Conservation (phyloP, 2,797 vertebrate species). For the Hirundo rustica region DNA sequence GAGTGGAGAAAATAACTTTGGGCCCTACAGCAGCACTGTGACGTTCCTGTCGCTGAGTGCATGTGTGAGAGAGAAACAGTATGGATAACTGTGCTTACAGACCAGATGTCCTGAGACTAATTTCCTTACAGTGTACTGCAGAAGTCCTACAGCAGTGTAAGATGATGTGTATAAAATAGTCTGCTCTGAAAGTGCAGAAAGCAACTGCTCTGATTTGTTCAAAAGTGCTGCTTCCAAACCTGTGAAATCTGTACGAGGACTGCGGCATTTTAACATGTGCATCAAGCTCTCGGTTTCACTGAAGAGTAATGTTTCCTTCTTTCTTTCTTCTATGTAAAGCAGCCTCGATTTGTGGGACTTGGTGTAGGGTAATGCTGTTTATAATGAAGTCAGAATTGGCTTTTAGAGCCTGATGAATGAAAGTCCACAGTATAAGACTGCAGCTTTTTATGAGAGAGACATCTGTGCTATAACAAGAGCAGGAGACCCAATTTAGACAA, state of each 20-base stretch:
- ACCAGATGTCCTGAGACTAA: neutral
- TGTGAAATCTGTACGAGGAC: neutral
- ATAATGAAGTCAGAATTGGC: conserved; percentile 66
- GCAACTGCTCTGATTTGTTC: neutral
- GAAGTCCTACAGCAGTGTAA: neutral
- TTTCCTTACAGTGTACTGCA: neutral
- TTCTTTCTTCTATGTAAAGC: conserved; percentile 38
- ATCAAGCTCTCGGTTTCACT: neutral
- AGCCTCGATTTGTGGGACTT: conserved; percentile 44
- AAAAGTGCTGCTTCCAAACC: neutral
- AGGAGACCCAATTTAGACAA: conserved; percentile 73
- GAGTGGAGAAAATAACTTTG: neutral
- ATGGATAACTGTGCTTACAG: neutral
- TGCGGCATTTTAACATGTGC: neutral
- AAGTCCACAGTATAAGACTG: conserved; percentile 73
- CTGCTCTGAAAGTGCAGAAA: neutral
- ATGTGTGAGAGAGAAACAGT: neutral
- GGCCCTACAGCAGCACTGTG: neutral
- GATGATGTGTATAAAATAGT: neutral
- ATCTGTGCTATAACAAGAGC: conserved; percentile 75
- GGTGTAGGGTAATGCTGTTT: conserved; percentile 63
- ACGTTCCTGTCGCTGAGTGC: neutral
- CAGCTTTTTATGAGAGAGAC: conserved; percentile 73
- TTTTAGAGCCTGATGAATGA: conserved; percentile 70
- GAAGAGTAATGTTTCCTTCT: neutral